Evolutionary conservation across 1,140 invertebrate genomes (phyloP).

Genomic region (Cyclina sinensis): DNA sequence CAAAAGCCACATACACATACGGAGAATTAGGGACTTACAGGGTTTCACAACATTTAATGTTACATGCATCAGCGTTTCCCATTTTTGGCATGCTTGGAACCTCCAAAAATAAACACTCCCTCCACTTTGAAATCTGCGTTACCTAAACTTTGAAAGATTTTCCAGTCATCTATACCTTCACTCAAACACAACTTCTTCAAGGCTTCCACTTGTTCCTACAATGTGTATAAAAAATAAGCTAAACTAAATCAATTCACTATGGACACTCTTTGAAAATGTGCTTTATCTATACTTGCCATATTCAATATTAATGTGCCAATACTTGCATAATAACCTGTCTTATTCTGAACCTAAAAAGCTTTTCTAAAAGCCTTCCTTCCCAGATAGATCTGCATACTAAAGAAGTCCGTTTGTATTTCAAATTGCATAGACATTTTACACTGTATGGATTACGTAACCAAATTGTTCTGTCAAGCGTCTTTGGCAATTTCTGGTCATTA

Average conservation of each 20-base stretch:
- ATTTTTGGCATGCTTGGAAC: constrained; percentile 55
- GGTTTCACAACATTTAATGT: constrained; percentile 39
- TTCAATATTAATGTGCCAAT: neutral
- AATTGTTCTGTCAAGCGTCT: no score
- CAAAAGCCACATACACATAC: neutral
- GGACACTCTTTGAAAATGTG: no score
- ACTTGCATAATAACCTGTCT: neutral
- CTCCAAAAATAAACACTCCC: constrained; percentile 63
- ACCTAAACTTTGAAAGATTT: constrained; percentile 74
- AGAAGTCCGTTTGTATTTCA: no score
- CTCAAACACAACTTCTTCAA: constrained; percentile 71
- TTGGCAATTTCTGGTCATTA: no score
- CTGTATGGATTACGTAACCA: no score
- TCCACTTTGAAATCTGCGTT: constrained; percentile 59
- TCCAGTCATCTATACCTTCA: constrained; percentile 76
- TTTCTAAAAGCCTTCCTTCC: no score
- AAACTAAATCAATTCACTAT: no score
- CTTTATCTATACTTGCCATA: neutral
- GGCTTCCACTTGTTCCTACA: constrained; percentile 75
- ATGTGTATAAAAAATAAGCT: neutral
- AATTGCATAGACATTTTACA: no score
- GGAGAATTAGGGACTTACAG: neutral
- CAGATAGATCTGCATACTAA: no score
- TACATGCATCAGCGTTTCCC: constrained; percentile 55
- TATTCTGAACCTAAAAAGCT: no score